Evolutionary conservation across 1,140 invertebrate genomes (phyloP).

Genomic region (Pomacea maculata): DNA sequence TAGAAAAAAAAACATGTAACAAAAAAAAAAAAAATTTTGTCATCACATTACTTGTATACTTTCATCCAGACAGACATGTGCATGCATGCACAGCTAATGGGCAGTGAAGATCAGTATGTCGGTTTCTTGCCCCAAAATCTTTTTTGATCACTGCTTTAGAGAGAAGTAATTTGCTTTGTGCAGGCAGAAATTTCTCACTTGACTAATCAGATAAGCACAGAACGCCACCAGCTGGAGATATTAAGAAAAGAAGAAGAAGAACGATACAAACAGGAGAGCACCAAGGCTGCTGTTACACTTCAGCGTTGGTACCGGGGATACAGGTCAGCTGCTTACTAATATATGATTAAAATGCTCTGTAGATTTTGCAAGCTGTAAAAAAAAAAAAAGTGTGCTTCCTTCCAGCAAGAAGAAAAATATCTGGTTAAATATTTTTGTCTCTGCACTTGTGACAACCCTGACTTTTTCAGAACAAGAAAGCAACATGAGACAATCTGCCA

Average conservation of each 20-base stretch:
- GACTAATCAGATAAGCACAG: conserved; percentile 28
- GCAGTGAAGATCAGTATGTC: too few relatives aligned
- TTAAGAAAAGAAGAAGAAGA: conserved; percentile 31
- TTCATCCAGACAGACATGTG: too few relatives aligned
- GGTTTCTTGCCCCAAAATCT: too few relatives aligned
- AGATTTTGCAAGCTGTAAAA: background rate
- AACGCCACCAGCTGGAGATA: conserved; percentile 32
- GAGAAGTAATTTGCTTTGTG: too few relatives aligned
- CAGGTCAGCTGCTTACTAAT: conserved; percentile 23
- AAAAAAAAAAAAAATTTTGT: too few relatives aligned
- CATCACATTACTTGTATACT: too few relatives aligned
- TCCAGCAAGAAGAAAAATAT: background rate
- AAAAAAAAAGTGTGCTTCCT: background rate
- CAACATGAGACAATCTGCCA: conserved; percentile 14
- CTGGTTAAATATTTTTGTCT: background rate
- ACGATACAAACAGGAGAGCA: conserved; percentile 26
- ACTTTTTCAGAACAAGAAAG: conserved; percentile 33
- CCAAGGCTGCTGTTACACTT: conserved; percentile 39
- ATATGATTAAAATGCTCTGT: background rate
- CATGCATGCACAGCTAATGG: too few relatives aligned
- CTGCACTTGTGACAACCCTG: background rate
- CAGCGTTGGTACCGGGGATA: conserved; percentile 47
- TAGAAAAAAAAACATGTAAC: too few relatives aligned
- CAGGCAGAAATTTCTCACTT: conserved; percentile 22
- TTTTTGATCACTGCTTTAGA: too few relatives aligned